Evolutionary conservation across 2,888 invertebrate species (phyloP).

Genomic region (Cantharis rustica): DNA sequence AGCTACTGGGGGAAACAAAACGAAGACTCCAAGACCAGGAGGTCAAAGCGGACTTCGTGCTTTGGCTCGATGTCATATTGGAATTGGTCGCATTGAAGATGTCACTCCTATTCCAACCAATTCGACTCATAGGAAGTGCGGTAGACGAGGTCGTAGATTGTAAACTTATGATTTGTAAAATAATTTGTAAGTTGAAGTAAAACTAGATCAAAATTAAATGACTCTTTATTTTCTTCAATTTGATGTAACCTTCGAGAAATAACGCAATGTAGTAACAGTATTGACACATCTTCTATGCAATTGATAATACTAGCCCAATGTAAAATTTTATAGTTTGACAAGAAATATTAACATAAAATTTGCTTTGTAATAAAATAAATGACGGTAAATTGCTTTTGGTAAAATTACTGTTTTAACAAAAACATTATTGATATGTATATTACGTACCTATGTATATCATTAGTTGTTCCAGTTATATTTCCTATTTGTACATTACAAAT

Average conservation of each 20-base stretch:
- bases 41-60: conserved; percentile 98
- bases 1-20: conserved; percentile 98
- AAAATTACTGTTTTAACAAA: not conserved
- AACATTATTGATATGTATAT: not conserved
- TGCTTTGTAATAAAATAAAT: not conserved
- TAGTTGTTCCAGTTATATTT: not conserved
- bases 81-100: conserved; percentile 99
- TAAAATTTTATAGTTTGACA: not conserved
- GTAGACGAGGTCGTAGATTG: conserved; percentile 98
- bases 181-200: not conserved
- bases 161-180: conserved; percentile 61
- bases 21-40: conserved; percentile 99
- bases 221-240: not conserved
- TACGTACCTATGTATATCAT: not conserved
- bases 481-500: not conserved
- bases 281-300: not conserved
- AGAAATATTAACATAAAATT: not conserved
- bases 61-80: conserved; percentile 98
- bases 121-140: conserved; percentile 99
- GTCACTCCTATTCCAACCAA: conserved; percentile 99
- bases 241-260: not conserved
- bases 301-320: not conserved
- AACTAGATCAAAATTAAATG: not conserved
- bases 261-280: not conserved
- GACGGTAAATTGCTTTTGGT: not conserved